Base-by-base conservation (phyloP, 2,888 invertebrate genomes). In the Cristatella mucedo region DNA sequence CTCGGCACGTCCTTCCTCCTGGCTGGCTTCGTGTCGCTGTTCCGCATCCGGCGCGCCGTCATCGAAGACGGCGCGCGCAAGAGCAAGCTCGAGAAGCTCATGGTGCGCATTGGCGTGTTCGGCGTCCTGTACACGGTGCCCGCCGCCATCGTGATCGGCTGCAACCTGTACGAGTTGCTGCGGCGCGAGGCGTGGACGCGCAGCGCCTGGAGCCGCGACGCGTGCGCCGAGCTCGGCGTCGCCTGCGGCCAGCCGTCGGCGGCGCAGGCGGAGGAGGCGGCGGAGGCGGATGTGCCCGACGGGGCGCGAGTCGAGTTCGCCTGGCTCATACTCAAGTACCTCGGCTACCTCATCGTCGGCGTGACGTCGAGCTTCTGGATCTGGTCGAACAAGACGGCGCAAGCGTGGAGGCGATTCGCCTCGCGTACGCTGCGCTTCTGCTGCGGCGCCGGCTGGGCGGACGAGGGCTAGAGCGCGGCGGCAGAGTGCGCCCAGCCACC, bases 281-380 rank as follows among this genome's bases (percentile, higher is more conserved):
- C 38, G 51, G 37, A 51, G 42, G 13, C 49, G 49, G 41, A 59
- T 55, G 50, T 54, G 41, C 77, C 78, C 1, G 73, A 82, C 53
- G n/a, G n/a, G n/a, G n/a, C n/a, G n/a, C n/a, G n/a, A n/a, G n/a
- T n/a, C n/a, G n/a, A n/a, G n/a, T 87, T 89, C 63, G 81, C 80
- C 67, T 77, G 87, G 53, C 89, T 87, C 63, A 86, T 91, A 83
- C 80, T 87, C 46, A 91, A 91, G 63, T 89, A 91, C 70, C 73
- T 91, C 46, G 89, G 89, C 80, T 82, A 82, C 42, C 82, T 97
- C 75, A 80, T 89, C 50, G 89, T 91, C 37, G 95, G 95, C 2
- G 85, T 93, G 43, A 87, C 91, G 4, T 86, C 87, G 38, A 85
- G 87, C 58, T 84, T 93, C 53, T 95, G 93, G 93, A 82, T 95